A percentile compares a stretch with the other conserved stretches of the same genome.
These are phyloP conservation scores for Adoxophyes honmai DNA, from an alignment of 1,140 invertebrate genomes.

Conservation along the genomic window DNA sequence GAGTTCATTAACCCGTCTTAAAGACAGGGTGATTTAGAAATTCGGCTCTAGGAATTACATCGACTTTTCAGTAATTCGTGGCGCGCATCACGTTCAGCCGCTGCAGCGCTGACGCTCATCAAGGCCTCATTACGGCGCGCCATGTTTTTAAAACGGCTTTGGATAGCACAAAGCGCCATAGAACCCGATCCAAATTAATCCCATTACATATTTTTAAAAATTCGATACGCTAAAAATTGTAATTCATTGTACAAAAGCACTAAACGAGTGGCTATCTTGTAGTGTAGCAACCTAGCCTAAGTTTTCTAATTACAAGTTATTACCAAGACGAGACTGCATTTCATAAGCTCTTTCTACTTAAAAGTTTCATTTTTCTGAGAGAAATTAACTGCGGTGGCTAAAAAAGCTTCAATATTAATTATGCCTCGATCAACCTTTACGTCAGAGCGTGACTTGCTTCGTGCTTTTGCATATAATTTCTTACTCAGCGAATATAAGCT, in stretches of 20 bases:
- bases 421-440: slow-evolving; percentile 46
- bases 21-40: no score
- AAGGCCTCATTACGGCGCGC: slow-evolving; percentile 69
- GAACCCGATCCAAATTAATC: slow-evolving; percentile 57
- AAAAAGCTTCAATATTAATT: slow-evolving; percentile 59
- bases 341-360: not conserved
- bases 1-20: no score
- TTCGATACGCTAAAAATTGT: not conserved
- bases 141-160: slow-evolving; percentile 72
- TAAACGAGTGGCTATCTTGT: not conserved
- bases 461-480: slow-evolving; percentile 72
- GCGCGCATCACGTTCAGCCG: slow-evolving; percentile 3
- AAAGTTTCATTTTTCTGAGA: not conserved
- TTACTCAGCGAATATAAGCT: slow-evolving; percentile 58
- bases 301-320: slow-evolving; percentile 3
- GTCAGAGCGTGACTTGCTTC: slow-evolving; percentile 50
- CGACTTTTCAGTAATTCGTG: slow-evolving; percentile 17
- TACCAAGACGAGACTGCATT: not conserved
- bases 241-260: not conserved
- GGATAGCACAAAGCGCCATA: slow-evolving; percentile 46
- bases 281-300: not conserved
- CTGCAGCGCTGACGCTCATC: slow-evolving; percentile 51
- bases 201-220: slow-evolving; percentile 11
- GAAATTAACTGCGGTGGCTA: not conserved
- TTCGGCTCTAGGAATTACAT: not conserved